A percentile compares a stretch with the other conserved stretches of the same genome.
These are phyloP conservation scores for Amblyornis subalaris DNA, from an alignment of 2,113 vertebrate species.

Conservation along the genomic window DNA sequence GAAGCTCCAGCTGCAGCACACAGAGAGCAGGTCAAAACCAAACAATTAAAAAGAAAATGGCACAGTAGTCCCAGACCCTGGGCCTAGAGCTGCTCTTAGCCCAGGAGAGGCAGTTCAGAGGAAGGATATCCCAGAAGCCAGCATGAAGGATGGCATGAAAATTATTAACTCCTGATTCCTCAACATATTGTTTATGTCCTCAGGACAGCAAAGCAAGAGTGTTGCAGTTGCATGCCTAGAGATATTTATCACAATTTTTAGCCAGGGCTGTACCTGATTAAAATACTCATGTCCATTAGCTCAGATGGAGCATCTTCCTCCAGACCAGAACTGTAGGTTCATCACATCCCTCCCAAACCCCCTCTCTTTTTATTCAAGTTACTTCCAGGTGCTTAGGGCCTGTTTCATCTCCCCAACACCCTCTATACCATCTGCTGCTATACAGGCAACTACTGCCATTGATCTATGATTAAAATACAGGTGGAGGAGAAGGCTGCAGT, in stretches of 20 bases:
- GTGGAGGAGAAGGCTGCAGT: not conserved
- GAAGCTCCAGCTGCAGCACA: slow-evolving; percentile 89
- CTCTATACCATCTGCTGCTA: not conserved
- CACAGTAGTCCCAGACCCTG: not conserved
- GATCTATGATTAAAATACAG: not conserved
- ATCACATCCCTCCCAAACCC: not conserved
- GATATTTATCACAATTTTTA: not conserved
- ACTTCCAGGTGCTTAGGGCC: not conserved
- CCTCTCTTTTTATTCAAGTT: not conserved
- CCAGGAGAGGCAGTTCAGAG: not conserved
- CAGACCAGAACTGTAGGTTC: not conserved
- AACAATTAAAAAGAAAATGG: not conserved
- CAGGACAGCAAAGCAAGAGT: not conserved
- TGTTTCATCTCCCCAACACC: not conserved
- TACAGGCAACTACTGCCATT: not conserved
- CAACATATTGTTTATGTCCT: not conserved
- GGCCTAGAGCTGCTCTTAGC: not conserved
- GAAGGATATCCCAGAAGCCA: not conserved
- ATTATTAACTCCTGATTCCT: not conserved
- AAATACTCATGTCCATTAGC: not conserved
- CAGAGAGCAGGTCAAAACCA: not conserved
- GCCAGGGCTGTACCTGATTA: not conserved
- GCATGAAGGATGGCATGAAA: not conserved
- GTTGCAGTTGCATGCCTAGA: not conserved
- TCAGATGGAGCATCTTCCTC: not conserved